Conservation (phyloP, 2,113 vertebrate species). For the Melanostigma gelatinosum region DNA sequence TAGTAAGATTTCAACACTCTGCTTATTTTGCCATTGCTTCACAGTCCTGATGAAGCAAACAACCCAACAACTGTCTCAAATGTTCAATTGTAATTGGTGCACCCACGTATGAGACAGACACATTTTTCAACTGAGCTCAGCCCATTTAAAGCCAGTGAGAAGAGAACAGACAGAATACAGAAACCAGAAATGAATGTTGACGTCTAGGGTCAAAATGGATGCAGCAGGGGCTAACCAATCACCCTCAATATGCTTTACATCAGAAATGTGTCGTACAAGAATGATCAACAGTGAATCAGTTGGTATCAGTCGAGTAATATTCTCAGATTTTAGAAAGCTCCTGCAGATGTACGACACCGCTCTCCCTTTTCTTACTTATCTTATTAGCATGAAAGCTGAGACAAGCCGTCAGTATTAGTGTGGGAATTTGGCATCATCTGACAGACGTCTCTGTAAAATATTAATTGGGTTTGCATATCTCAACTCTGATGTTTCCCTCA, state of each 20-base stretch:
- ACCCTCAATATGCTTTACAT: not conserved
- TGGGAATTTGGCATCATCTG: slow-evolving; percentile 24
- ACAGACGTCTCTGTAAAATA: slow-evolving; percentile 41
- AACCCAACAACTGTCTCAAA: not conserved
- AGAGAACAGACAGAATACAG: not conserved
- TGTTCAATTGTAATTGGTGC: not conserved
- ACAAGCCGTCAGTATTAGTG: not conserved
- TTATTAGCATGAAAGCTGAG: slow-evolving; percentile 19
- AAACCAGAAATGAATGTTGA: not conserved
- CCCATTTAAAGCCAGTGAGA: not conserved
- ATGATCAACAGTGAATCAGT: not conserved
- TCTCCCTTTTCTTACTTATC: not conserved
- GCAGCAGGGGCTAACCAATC: not conserved
- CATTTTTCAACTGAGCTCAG: not conserved
- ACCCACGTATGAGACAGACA: not conserved
- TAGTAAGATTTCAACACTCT: not conserved
- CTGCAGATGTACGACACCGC: not conserved
- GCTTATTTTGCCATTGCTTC: no score
- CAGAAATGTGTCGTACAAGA: not conserved
- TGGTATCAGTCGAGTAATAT: not conserved
- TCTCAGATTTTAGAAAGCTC: slow-evolving; percentile 1
- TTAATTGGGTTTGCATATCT: slow-evolving; percentile 42
- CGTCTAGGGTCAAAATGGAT: not conserved
- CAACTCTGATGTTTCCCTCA: slow-evolving; percentile 23
- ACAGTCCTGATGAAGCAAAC: not conserved